A percentile compares a stretch with the other conserved stretches of the same genome.
Conservation (phyloP, 1,140 invertebrate species). For the Drosophila eugracilis region DNA sequence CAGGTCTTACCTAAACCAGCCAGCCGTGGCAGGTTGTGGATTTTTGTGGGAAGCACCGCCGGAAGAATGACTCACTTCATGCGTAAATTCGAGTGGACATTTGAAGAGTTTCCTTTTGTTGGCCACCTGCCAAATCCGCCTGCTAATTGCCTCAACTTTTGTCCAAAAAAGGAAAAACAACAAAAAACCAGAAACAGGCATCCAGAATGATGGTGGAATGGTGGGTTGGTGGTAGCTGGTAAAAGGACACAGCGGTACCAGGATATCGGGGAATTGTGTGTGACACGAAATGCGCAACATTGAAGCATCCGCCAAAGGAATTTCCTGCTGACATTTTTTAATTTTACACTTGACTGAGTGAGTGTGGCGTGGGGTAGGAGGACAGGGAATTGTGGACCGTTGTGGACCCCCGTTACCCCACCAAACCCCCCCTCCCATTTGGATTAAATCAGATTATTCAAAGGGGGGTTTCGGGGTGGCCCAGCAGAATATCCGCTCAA, state of each 20-base stretch:
- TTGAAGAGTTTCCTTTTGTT: slow-evolving; percentile 50
- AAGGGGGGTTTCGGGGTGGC: neutral
- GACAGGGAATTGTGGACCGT: neutral
- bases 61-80: slow-evolving; percentile 52
- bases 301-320: slow-evolving; percentile 78
- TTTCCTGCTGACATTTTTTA: slow-evolving; percentile 81
- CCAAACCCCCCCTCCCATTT: neutral
- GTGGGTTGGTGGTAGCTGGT: neutral
- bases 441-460: slow-evolving; percentile 67
- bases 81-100: slow-evolving; percentile 54
- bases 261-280: slow-evolving; percentile 50
- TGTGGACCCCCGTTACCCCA: neutral
- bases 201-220: neutral
- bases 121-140: slow-evolving; percentile 43
- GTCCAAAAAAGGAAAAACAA: slow-evolving; percentile 3
- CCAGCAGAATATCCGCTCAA: slow-evolving; percentile 19
- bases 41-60: neutral
- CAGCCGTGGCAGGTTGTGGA: slow-evolving; percentile 25
- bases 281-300: slow-evolving; percentile 65
- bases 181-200: neutral
- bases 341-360: slow-evolving; percentile 81
- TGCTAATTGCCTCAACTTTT: slow-evolving; percentile 67
- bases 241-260: neutral
- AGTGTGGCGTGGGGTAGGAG: slow-evolving; percentile 12
- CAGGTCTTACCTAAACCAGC: slow-evolving; percentile 55